A percentile compares a stretch with the other conserved stretches of the same genome.
phyloP scores from a whole-genome alignment of 2,113 vertebrate species.

The Ageneiosus marmoratus region DNA sequence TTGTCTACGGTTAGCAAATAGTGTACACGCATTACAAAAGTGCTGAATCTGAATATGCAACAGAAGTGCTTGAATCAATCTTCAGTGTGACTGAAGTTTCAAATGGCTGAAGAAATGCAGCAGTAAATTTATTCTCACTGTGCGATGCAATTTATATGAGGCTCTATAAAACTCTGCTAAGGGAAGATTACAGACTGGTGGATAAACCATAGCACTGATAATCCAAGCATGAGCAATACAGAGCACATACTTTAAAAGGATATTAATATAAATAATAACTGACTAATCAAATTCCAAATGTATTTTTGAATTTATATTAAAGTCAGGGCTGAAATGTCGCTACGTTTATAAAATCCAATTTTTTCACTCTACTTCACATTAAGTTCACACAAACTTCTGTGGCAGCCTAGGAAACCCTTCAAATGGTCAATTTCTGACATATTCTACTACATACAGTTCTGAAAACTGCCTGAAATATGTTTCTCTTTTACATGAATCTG shows the following conservation, averaged over 20 bases:
- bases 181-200: not conserved
- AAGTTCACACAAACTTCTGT: no score
- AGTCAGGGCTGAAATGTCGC: not conserved
- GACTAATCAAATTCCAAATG: not conserved
- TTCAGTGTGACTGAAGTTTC: not conserved
- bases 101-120: conserved; percentile 1
- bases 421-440: no score
- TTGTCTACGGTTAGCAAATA: not conserved
- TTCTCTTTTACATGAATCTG: no score
- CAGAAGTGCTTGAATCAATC: not conserved
- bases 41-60: not conserved
- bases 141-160: not conserved
- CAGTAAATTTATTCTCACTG: not conserved
- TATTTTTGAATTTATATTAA: conserved; percentile 6
- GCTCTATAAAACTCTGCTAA: not conserved
- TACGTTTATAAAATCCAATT: no score
- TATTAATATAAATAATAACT: conserved; percentile 9
- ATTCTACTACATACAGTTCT: no score
- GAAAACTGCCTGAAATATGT: no score
- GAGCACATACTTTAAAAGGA: no score
- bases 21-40: not conserved
- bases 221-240: not conserved
- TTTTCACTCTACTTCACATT: no score
- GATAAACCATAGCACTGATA: not conserved
- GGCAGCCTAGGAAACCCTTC: no score